Evolutionary conservation across 2,113 vertebrate genomes (phyloP), one percentile per base, ranked within the genome.

Genomic region (Dromiciops gliroides): DNA sequence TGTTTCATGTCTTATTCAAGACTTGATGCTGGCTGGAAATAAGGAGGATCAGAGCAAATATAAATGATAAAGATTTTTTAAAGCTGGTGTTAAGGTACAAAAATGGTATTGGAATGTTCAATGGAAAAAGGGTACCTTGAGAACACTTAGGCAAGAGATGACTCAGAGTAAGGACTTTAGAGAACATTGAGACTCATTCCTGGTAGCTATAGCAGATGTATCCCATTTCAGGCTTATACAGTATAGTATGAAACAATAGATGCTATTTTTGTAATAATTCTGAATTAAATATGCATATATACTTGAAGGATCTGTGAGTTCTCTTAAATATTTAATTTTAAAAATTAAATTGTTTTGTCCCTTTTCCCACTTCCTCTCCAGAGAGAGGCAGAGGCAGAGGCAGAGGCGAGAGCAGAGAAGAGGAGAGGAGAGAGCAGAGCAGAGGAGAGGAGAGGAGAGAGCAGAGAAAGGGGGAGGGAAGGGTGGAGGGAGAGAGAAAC

Each of bases 41-140:
- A 3, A 75, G 88, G 89, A 5, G 6, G 50, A 92, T 47, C 47
- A 53, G 22, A 90, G 51, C 25, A 91, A 94, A 93, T 11, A 14
- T 24, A 96, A 50, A 92, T 11, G 88, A 28, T 25, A 75, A 89
- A 67, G 2, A 47, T 26, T 50, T 24, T 53, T 96, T 96, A 60
- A 89, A 92, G 47, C 16, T 22, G 22, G 12, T 31, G 22, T 51
- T 92, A 50, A 96, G n/a, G 14, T 22, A 50, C 28, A 49, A 50
- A 92, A 14, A 9, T 44, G 24, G n/a, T 60, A 47, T 11, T 31
- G 48, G 44, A 88, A 88, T 44, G 51, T 3, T 22, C 50, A 48
- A 53, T 92, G 92, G 50, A 44, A 60, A 75, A 16, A n/a, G n/a
- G 49, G 22, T 51, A 28, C 51, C 83, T 90, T 88, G 3, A 6